A percentile compares a stretch with the other conserved stretches of the same genome.
These are phyloP conservation scores for Crenuchus spilurus DNA, from an alignment of 2,797 vertebrate species.

Conservation along the genomic window DNA sequence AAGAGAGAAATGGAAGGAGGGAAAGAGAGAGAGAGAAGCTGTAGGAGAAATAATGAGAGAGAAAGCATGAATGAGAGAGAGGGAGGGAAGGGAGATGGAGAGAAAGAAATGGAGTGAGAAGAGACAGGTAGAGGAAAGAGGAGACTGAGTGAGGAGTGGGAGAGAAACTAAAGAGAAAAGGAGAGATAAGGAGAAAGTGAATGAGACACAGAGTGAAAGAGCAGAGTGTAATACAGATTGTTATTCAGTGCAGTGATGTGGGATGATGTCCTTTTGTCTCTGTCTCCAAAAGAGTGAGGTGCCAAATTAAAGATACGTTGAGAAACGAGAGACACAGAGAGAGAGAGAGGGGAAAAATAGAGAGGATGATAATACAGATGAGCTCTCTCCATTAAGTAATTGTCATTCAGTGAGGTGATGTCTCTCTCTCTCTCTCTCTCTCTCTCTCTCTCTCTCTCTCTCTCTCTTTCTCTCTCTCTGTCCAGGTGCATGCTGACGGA, in stretches of 20 bases:
- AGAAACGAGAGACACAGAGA: slow-evolving; percentile 19
- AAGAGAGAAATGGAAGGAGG: background rate
- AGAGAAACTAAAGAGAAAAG: background rate
- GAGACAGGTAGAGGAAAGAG: background rate
- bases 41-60: no score
- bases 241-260: background rate
- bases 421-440: slow-evolving; percentile 15
- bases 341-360: background rate
- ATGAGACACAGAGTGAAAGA: background rate
- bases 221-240: background rate
- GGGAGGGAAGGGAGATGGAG: background rate
- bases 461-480: slow-evolving; percentile 5
- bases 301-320: background rate
- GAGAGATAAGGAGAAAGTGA: background rate
- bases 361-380: slow-evolving; percentile 59
- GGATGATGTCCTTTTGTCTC: background rate
- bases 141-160: no score
- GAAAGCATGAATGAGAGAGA: no score
- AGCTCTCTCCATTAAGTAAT: slow-evolving; percentile 55
- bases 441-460: background rate
- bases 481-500: background rate
- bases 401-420: slow-evolving; percentile 53
- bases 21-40: background rate
- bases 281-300: background rate
- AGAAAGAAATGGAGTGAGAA: background rate